A percentile compares a stretch with the other conserved stretches of the same genome.
phyloP scores from a whole-genome alignment of 2,113 vertebrate species.

The Zingel zingel region DNA sequence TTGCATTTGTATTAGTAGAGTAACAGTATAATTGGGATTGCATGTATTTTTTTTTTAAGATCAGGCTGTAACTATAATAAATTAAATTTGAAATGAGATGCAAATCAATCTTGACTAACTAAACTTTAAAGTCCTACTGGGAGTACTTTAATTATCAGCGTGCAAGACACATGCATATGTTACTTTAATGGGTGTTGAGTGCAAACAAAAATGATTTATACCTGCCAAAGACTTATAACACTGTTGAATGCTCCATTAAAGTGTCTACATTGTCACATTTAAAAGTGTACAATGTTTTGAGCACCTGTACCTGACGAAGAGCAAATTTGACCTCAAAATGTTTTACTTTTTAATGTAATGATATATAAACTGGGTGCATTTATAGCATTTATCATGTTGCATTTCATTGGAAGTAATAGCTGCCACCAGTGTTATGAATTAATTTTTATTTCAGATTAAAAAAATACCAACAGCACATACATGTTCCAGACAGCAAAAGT shows the following conservation, averaged over 20 bases:
- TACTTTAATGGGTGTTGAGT: not conserved
- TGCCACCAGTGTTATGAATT: too few relatives aligned
- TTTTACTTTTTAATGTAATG: too few relatives aligned
- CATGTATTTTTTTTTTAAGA: not conserved
- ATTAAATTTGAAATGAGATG: not conserved
- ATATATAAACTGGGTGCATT: too few relatives aligned
- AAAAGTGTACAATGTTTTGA: not conserved
- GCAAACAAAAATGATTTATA: not conserved
- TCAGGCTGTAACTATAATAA: not conserved
- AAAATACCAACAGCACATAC: not conserved
- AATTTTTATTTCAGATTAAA: too few relatives aligned
- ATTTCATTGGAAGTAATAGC: too few relatives aligned
- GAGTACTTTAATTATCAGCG: too few relatives aligned
- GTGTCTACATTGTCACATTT: not conserved
- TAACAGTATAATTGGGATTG: not conserved
- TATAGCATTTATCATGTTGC: too few relatives aligned
- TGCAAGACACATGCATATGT: not conserved
- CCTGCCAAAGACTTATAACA: not conserved
- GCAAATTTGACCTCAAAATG: too few relatives aligned
- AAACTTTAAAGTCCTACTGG: too few relatives aligned
- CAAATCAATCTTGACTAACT: not conserved
- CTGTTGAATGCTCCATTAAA: not conserved
- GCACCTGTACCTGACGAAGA: too few relatives aligned
- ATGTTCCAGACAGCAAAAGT: not conserved
- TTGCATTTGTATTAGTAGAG: too few relatives aligned